A percentile compares a stretch with the other conserved stretches of the same genome.
Conservation (phyloP, 1,140 invertebrate genomes). For the Parasteatoda tepidariorum region DNA sequence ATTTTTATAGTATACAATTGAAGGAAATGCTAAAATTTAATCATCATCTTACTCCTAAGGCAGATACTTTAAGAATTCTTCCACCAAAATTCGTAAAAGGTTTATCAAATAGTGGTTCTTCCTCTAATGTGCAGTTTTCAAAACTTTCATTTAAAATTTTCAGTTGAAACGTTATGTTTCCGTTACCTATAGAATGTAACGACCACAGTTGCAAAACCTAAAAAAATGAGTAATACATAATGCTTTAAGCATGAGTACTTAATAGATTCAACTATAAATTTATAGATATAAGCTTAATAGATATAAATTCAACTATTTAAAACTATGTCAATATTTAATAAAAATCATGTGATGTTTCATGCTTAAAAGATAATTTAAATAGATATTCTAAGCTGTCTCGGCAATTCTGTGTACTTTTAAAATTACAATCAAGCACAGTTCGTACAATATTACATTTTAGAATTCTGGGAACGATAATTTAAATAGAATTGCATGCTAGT, state of each 20-base stretch:
- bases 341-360: no score
- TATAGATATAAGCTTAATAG: no score
- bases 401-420: no score
- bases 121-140: background rate
- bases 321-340: background rate
- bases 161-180: background rate
- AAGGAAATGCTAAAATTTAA: no score
- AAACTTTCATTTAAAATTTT: background rate
- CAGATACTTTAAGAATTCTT: background rate
- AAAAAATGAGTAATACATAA: background rate
- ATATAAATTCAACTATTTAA: background rate
- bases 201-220: conserved; percentile 5
- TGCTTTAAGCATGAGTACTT: background rate
- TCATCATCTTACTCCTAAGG: conserved; percentile 27
- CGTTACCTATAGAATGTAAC: conserved; percentile 18
- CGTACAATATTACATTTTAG: no score
- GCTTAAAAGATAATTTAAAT: background rate
- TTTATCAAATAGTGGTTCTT: background rate
- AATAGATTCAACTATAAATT: background rate
- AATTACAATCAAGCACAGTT: no score
- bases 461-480: no score
- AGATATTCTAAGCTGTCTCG: background rate
- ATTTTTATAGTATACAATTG: no score
- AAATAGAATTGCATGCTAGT: no score
- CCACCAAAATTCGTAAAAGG: conserved; percentile 25